Base-by-base conservation (phyloP, 2,888 invertebrate species). In the Cerastoderma edule region DNA sequence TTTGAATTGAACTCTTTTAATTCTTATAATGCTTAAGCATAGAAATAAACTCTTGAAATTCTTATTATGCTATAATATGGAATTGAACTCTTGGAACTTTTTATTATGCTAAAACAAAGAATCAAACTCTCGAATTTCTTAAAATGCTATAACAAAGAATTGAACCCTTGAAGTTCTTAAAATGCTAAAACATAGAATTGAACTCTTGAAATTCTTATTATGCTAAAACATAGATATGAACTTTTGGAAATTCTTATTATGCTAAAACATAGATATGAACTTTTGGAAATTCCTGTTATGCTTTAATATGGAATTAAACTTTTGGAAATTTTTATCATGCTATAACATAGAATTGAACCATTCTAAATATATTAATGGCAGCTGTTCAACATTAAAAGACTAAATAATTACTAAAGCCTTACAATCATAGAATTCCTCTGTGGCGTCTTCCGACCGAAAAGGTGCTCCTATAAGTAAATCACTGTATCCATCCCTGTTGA, bases 391-490 rank as follows among this genome's bases (percentile, higher is more conserved):
- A 19, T 19, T 53, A n/a, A 53, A 19, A 8, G 6, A 53, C 8
- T 53, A 57, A 24, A 1, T 57, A 32, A 8, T 13, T 28, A 10
- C 8, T n/a, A 27, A 57, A 32, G 5, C 3, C 24, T 56, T 67
- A 87, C 88, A 80, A 75, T 83, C 83, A 70, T 72, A 57, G 0
- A 88, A 39, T 66, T 83, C 79, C 39, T 87, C 86, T 22, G 87
- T 83, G 8, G 84, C 27, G 67, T 89, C 87, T n/a, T 85, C 77
- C 10, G 87, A 87, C n/a, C 86, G 71, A 6, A 84, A 64, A 35
- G 90, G 87, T 6, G 87, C 85, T 8, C 86, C 80, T 53, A 89
- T 78, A 5, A 90, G 65, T 22, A 90, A 74, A 65, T 89, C 89
- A 82, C 87, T 86, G 60, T 78, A 78, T 13, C 85, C 86, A 71